These are phyloP conservation scores for Drosophila repletoides DNA, from an alignment of 1,140 invertebrate species.

Conservation along the genomic window DNA sequence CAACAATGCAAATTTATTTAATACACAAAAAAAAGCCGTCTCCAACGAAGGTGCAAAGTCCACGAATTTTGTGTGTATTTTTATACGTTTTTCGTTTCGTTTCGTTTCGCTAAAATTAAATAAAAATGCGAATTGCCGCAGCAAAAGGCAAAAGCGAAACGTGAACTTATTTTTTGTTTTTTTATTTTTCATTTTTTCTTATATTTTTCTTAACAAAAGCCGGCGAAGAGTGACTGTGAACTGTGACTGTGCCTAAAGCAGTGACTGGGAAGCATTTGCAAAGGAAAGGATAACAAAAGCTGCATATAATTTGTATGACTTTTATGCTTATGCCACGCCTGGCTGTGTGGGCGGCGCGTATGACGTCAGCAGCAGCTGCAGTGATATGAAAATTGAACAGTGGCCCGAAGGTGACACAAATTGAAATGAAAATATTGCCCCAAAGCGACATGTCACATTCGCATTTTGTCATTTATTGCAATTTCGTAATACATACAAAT, in stretches of 20 bases:
- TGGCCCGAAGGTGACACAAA: conserved; percentile 42
- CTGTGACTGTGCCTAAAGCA: neutral
- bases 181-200: too few relatives aligned
- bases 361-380: conserved; percentile 35
- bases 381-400: conserved; percentile 27
- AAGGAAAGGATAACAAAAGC: conserved; percentile 33
- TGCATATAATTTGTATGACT: conserved; percentile 28
- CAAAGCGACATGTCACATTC: conserved; percentile 13
- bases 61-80: conserved; percentile 55
- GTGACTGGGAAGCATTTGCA: conserved; percentile 1
- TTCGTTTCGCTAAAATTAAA: conserved; percentile 76
- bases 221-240: conserved; percentile 23
- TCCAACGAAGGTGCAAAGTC: conserved; percentile 62
- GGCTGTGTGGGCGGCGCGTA: conserved; percentile 18
- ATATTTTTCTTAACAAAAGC: conserved; percentile 28
- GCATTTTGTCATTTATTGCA: conserved; percentile 41
- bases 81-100: conserved; percentile 39
- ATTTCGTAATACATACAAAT: conserved; percentile 30
- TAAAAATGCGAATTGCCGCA: conserved; percentile 55
- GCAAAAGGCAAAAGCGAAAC: conserved; percentile 50
- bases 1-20: conserved; percentile 57
- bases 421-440: conserved; percentile 40
- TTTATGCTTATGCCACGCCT: neutral
- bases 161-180: conserved; percentile 55
- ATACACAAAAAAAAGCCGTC: conserved; percentile 42